Percentiles rank a stretch among this genome's conserved stretches.
phyloP scores from a whole-genome alignment of 2,797 vertebrate species.

The Dermochelys coriacea region DNA sequence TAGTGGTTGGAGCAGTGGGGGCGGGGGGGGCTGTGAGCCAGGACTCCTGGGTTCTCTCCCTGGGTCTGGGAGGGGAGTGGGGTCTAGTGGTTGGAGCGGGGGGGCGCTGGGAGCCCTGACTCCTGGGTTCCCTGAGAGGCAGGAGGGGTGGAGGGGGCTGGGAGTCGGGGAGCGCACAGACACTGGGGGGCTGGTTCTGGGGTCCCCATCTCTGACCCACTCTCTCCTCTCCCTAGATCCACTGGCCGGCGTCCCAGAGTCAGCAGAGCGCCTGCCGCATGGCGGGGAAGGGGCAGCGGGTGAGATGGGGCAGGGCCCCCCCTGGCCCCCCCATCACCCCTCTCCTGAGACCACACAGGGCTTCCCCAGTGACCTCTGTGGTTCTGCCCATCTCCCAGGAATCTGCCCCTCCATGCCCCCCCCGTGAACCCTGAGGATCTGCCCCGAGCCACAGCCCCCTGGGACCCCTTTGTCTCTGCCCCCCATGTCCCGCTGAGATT shows the following conservation, averaged over 20 bases:
- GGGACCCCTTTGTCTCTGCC: no score
- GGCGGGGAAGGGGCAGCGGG: conserved; percentile 88
- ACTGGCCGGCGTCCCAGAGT: conserved; percentile 87
- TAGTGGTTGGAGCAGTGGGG: no score
- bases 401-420: no score
- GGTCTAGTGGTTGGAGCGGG: no score
- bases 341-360: background rate
- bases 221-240: conserved; percentile 73
- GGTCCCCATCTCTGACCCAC: background rate
- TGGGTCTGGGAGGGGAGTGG: no score
- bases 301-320: conserved; percentile 52
- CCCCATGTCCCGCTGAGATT: no score
- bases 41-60: background rate
- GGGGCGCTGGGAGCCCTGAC: background rate
- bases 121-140: background rate
- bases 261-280: conserved; percentile 89
- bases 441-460: no score
- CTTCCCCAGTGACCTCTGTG: no score
- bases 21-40: no score
- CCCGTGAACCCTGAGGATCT: background rate
- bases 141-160: no score
- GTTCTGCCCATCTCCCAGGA: background rate
- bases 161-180: no score
- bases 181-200: background rate
- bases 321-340: background rate